Conservation (phyloP, 2,113 vertebrate species). For the Crotalus horridus region DNA sequence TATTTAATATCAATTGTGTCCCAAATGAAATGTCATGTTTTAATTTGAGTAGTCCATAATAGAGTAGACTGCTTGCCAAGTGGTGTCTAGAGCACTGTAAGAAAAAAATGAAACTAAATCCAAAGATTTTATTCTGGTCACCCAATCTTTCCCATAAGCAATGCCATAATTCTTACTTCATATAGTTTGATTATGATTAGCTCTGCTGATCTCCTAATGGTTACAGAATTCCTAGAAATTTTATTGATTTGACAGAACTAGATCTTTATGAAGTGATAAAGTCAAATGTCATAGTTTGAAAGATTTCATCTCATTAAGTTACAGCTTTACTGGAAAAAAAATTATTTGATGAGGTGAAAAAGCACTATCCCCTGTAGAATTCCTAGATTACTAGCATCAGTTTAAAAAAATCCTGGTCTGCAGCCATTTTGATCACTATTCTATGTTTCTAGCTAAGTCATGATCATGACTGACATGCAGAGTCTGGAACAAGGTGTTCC, state of each 20-base stretch:
- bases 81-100: not conserved
- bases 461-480: not conserved
- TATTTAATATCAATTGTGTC: not conserved
- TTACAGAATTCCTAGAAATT: not conserved
- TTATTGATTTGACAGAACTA: not conserved
- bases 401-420: not conserved
- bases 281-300: not conserved
- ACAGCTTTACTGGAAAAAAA: not conserved
- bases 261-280: not conserved
- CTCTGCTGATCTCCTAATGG: not conserved
- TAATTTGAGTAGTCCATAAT: not conserved
- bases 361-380: not conserved
- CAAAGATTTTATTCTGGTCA: not conserved
- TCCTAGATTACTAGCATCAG: not conserved
- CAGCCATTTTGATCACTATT: not conserved
- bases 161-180: not conserved
- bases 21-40: not conserved
- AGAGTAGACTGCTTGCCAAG: not conserved
- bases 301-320: not conserved
- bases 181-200: not conserved
- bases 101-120: not conserved
- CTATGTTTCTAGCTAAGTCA: not conserved
- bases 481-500: not conserved
- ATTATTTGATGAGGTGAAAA: not conserved
- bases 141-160: not conserved